These are phyloP conservation scores for Anguilla japonica DNA, from an alignment of 2,113 vertebrate genomes.

Conservation along the genomic window DNA sequence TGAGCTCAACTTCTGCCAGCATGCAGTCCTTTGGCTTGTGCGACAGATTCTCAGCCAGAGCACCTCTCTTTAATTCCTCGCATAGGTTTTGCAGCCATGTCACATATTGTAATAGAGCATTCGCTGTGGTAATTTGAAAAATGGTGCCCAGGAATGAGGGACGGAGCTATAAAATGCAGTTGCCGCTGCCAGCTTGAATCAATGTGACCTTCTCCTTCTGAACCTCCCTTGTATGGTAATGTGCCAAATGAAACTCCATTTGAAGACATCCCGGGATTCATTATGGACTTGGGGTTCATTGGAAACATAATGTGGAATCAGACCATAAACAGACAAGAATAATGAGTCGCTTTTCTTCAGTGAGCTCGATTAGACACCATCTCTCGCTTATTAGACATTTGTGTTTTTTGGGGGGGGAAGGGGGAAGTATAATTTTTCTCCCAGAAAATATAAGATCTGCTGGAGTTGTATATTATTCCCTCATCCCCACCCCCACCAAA, in stretches of 20 bases:
- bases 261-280: background rate
- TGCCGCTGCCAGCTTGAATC: background rate
- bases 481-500: too few relatives aligned
- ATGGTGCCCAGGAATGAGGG: background rate
- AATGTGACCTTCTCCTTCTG: background rate
- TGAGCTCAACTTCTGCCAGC: background rate
- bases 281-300: background rate
- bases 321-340: background rate
- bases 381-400: background rate
- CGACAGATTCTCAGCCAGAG: background rate
- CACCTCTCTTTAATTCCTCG: background rate
- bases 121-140: background rate
- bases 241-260: background rate
- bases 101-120: background rate
- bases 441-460: too few relatives aligned
- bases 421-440: background rate
- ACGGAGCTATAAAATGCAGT: background rate
- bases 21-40: background rate
- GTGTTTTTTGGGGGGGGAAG: background rate
- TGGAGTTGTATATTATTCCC: too few relatives aligned
- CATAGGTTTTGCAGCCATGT: background rate
- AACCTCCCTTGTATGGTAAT: background rate
- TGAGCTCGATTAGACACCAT: background rate
- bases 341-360: background rate
- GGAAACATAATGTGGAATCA: background rate